A percentile compares a stretch with the other conserved stretches of the same genome.
Evolutionary conservation across 2,113 vertebrate genomes (phyloP).

Genomic region (Hippocampus mohnikei): DNA sequence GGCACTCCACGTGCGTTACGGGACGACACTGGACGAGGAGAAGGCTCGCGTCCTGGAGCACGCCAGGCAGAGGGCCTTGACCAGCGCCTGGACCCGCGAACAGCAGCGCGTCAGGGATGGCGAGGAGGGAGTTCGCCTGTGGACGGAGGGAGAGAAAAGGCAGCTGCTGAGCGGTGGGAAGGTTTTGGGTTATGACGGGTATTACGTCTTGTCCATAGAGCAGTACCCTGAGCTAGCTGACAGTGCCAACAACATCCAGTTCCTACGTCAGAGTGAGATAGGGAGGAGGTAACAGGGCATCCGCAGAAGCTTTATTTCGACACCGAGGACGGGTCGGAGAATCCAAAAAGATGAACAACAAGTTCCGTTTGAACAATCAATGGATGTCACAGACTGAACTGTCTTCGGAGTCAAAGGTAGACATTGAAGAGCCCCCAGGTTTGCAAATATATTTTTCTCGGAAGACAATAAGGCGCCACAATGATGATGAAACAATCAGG

Average conservation of each 20-base stretch:
- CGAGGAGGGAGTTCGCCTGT: slow-evolving; percentile 90
- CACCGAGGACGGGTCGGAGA: slow-evolving; percentile 28
- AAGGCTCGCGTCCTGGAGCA: slow-evolving; percentile 94
- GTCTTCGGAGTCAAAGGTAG: slow-evolving; percentile 29
- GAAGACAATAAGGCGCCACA: slow-evolving; percentile 6
- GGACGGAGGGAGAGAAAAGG: slow-evolving; percentile 98
- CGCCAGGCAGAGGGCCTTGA: slow-evolving; percentile 89
- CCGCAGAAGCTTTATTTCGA: background rate
- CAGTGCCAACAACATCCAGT: slow-evolving; percentile 98
- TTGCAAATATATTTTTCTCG: slow-evolving; percentile 21
- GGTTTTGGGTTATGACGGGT: slow-evolving; percentile 95
- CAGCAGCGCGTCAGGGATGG: slow-evolving; percentile 93
- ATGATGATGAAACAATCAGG: slow-evolving; percentile 26
- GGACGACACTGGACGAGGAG: slow-evolving; percentile 93
- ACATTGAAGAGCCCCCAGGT: slow-evolving; percentile 22
- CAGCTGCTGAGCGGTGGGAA: slow-evolving; percentile 95
- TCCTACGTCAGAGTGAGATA: slow-evolving; percentile 97
- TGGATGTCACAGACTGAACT: slow-evolving; percentile 48
- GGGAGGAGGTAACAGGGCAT: slow-evolving; percentile 93
- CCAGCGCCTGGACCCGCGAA: slow-evolving; percentile 93
- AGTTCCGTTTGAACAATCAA: slow-evolving; percentile 33
- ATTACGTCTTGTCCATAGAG: slow-evolving; percentile 97
- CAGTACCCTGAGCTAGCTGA: slow-evolving; percentile 98
- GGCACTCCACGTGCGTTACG: slow-evolving; percentile 92
- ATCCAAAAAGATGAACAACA: slow-evolving; percentile 14